phyloP scores from a whole-genome alignment of 1,140 invertebrate genomes.

The Pteromalus puparum region DNA sequence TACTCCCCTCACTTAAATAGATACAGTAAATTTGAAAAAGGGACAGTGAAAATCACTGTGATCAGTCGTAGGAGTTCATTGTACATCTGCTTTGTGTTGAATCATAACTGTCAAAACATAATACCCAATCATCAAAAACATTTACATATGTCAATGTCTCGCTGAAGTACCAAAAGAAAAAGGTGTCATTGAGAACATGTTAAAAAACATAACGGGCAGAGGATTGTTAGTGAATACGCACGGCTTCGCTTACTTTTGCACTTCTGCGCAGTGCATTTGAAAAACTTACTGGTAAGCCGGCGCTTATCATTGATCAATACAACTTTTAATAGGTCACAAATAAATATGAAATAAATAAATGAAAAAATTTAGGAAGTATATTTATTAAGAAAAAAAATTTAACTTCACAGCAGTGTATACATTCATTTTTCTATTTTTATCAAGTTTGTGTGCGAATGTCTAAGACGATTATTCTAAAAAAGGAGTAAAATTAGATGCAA shows the following conservation, averaged over 20 bases:
- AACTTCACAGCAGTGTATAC: too few species aligned
- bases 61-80: constrained; percentile 28
- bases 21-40: not conserved
- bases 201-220: constrained; percentile 62
- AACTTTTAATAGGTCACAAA: not conserved
- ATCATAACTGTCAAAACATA: constrained; percentile 47
- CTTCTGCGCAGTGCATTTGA: constrained; percentile 60
- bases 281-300: constrained; percentile 61
- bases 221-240: constrained; percentile 63
- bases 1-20: constrained; percentile 25
- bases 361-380: not conserved
- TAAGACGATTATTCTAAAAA: not conserved
- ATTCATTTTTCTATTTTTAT: too few species aligned
- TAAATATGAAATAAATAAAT: not conserved
- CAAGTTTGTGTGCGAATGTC: not conserved
- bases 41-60: not conserved
- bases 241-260: constrained; percentile 66
- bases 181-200: constrained; percentile 52
- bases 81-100: constrained; percentile 47
- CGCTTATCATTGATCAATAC: constrained; percentile 54
- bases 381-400: not conserved
- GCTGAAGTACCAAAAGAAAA: constrained; percentile 42
- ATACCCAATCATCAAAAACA: constrained; percentile 46
- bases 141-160: constrained; percentile 38
- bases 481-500: too few species aligned